phyloP scores from a whole-genome alignment of 2,113 vertebrate genomes.

The Morone chrysops region DNA sequence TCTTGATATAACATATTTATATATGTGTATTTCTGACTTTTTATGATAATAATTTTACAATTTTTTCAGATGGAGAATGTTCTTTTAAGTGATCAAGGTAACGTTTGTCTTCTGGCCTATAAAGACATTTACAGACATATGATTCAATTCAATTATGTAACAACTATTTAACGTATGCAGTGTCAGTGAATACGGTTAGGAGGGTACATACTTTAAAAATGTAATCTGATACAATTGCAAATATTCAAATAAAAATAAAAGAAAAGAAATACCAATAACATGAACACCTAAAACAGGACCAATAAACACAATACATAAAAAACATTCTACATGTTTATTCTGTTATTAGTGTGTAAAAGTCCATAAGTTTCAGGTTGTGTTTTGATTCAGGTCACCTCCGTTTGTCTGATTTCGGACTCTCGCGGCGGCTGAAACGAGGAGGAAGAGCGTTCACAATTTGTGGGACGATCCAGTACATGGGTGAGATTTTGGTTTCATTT shows the following conservation, averaged over 20 bases:
- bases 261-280: too few relatives aligned
- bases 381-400: slow-evolving; percentile 89
- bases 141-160: background rate
- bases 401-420: slow-evolving; percentile 92
- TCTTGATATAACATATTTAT: background rate
- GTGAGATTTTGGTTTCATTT: slow-evolving; percentile 77
- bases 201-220: too few relatives aligned
- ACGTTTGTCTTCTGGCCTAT: slow-evolving; percentile 21
- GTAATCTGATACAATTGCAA: too few relatives aligned
- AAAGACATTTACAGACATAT: background rate
- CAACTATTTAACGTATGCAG: too few relatives aligned
- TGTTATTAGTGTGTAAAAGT: too few relatives aligned
- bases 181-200: too few relatives aligned
- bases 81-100: slow-evolving; percentile 92
- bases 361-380: background rate
- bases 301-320: too few relatives aligned
- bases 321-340: too few relatives aligned
- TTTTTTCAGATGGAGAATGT: slow-evolving; percentile 94
- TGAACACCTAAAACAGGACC: background rate
- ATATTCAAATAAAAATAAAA: too few relatives aligned
- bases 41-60: background rate
- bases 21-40: background rate
- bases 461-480: slow-evolving; percentile 95
- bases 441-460: slow-evolving; percentile 90
- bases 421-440: slow-evolving; percentile 85